phyloP scores from a whole-genome alignment of 2,113 vertebrate genomes.

The Caranx ignobilis region DNA sequence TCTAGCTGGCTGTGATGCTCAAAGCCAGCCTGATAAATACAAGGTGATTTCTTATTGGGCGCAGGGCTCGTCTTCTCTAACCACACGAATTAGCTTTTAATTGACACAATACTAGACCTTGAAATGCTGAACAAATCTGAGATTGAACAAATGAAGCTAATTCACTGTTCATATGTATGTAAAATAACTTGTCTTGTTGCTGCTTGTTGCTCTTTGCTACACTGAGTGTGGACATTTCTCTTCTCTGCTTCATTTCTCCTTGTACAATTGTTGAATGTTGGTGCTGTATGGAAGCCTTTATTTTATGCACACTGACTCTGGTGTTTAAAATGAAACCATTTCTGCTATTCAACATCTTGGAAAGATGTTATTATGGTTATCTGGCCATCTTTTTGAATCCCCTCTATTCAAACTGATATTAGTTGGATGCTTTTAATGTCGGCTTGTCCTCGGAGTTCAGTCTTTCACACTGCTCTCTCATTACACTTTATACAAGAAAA shows the following conservation, averaged over 20 bases:
- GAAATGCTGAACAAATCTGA: too few species aligned
- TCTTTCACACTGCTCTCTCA: neutral
- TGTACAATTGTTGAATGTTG: neutral
- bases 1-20: too few species aligned
- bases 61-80: neutral
- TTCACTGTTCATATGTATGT: too few species aligned
- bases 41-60: too few species aligned
- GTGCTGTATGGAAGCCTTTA: neutral
- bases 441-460: neutral
- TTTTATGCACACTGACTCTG: neutral
- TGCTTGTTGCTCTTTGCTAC: neutral
- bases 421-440: neutral
- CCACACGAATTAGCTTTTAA: neutral
- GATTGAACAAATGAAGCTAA: too few species aligned
- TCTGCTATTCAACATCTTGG: neutral
- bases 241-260: neutral
- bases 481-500: slow-evolving; percentile 16
- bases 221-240: neutral
- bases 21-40: too few species aligned
- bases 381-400: neutral
- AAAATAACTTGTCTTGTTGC: too few species aligned
- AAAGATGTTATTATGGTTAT: neutral
- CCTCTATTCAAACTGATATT: slow-evolving; percentile 5
- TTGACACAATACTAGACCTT: neutral
- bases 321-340: neutral